Percentiles rank a stretch among this genome's conserved stretches.
These are phyloP conservation scores for Temnothorax curvispinosus DNA, from an alignment of 1,140 invertebrate genomes.

Conservation along the genomic window DNA sequence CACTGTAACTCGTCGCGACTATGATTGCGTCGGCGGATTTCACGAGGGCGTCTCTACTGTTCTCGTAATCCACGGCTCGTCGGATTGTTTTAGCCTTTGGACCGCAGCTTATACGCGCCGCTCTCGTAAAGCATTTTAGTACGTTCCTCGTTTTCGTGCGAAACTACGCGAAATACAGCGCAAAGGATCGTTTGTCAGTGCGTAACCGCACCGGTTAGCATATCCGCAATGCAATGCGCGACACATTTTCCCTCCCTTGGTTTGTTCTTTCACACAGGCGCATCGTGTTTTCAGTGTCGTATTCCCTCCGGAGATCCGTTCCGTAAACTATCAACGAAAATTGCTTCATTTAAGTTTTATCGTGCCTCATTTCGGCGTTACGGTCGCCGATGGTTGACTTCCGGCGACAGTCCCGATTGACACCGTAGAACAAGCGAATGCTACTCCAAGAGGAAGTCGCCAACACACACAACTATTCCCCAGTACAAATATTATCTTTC, in stretches of 20 bases:
- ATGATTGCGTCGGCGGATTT: conserved; percentile 18
- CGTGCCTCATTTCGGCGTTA: conserved; percentile 9
- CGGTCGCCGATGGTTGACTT: neutral
- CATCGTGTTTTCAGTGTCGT: neutral
- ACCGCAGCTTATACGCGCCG: conserved; percentile 44
- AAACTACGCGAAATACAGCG: conserved; percentile 50
- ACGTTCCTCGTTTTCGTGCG: conserved; percentile 47
- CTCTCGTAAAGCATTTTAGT: conserved; percentile 69
- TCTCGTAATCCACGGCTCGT: conserved; percentile 58
- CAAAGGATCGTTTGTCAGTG: conserved; percentile 57
- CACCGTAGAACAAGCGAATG: neutral
- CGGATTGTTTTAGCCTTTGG: conserved; percentile 63
- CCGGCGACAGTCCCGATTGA: neutral
- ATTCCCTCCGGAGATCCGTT: conserved; percentile 20
- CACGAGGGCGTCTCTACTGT: conserved; percentile 17
- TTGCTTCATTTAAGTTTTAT: conserved; percentile 45
- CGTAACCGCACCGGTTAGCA: conserved; percentile 61
- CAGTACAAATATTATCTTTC: conserved; percentile 55
- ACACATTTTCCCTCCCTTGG: neutral
- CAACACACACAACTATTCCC: neutral
- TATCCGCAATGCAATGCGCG: conserved; percentile 13
- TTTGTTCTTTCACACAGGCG: neutral
- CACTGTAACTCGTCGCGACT: conserved; percentile 12
- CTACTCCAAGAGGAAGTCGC: neutral
- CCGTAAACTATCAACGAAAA: conserved; percentile 47